These are phyloP conservation scores for Lordiphosa andalusiaca DNA, from an alignment of 2,888 invertebrate species.

Conservation along the genomic window DNA sequence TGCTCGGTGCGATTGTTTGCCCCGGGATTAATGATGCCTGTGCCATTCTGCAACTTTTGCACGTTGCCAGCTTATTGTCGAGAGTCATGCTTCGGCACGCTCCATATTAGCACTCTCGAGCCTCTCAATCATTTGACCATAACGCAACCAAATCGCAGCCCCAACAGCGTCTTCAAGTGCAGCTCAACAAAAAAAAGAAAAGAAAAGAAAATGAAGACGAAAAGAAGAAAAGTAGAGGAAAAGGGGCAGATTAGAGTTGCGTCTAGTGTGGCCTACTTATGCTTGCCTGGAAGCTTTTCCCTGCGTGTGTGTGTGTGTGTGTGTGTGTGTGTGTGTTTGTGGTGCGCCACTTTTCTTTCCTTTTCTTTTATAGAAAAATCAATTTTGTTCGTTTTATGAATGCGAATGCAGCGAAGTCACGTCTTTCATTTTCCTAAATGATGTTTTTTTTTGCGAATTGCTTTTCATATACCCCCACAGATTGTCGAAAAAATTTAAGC, in stretches of 20 bases:
- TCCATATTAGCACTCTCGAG: conserved; percentile 37
- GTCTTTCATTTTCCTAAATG: conserved; percentile 46
- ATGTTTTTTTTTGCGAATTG: conserved; percentile 19
- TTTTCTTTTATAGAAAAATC: conserved; percentile 52
- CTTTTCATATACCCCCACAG: conserved; percentile 3
- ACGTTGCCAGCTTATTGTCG: conserved; percentile 22
- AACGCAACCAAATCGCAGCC: conserved; percentile 42
- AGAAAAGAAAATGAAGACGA: no score
- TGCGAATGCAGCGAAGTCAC: conserved; percentile 44
- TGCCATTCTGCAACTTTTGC: conserved; percentile 14
- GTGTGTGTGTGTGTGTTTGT: conserved; percentile 17
- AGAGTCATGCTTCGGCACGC: conserved; percentile 23
- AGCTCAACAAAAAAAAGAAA: conserved; percentile 29
- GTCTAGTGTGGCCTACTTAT: conserved; percentile 64
- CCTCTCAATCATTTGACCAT: conserved; percentile 48
- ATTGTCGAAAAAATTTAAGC: not conserved
- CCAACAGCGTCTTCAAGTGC: conserved; percentile 44
- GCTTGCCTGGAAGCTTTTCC: conserved; percentile 25
- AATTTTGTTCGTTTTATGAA: conserved; percentile 54
- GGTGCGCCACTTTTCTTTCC: conserved; percentile 48
- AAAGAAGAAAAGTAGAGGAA: not conserved
- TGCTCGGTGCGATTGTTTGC: not conserved
- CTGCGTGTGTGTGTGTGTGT: conserved; percentile 23
- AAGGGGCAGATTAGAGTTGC: conserved; percentile 24
- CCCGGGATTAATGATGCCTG: conserved; percentile 24